These are phyloP conservation scores for Masnerella sp. DNA, from an alignment of 2,888 invertebrate genomes.

Conservation along the genomic window DNA sequence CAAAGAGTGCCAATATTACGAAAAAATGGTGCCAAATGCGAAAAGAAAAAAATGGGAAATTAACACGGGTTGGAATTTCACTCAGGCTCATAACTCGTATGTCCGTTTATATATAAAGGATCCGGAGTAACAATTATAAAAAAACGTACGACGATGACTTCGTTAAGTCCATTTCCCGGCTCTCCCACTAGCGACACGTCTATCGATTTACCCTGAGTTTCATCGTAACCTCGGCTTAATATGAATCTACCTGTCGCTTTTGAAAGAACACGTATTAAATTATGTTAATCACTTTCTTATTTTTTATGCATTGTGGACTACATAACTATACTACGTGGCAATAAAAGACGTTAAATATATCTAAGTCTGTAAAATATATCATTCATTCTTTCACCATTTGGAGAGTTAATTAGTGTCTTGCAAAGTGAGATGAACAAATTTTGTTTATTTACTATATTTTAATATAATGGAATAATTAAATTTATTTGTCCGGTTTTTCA, in stretches of 20 bases:
- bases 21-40: too few species aligned
- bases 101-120: conserved; percentile 40
- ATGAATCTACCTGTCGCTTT: conserved; percentile 38
- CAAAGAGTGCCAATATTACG: conserved; percentile 1
- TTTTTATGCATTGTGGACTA: conserved; percentile 27
- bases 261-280: conserved; percentile 31
- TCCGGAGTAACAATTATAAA: conserved; percentile 32
- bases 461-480: too few species aligned
- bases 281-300: conserved; percentile 38
- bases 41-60: neutral
- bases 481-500: too few species aligned
- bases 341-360: too few species aligned
- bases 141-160: conserved; percentile 43
- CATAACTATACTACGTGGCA: too few species aligned
- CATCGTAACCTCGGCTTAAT: conserved; percentile 50
- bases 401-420: too few species aligned
- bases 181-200: conserved; percentile 18
- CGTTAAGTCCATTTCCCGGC: conserved; percentile 52
- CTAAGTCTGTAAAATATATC: too few species aligned
- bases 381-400: too few species aligned
- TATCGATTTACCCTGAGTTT: conserved; percentile 53
- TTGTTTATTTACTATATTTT: too few species aligned
- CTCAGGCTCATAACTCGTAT: conserved; percentile 23
- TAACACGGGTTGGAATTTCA: conserved; percentile 20
- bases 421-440: too few species aligned